Evolutionary conservation across 2,797 vertebrate species (phyloP).

Genomic region (Pangasius sanitwongsei): DNA sequence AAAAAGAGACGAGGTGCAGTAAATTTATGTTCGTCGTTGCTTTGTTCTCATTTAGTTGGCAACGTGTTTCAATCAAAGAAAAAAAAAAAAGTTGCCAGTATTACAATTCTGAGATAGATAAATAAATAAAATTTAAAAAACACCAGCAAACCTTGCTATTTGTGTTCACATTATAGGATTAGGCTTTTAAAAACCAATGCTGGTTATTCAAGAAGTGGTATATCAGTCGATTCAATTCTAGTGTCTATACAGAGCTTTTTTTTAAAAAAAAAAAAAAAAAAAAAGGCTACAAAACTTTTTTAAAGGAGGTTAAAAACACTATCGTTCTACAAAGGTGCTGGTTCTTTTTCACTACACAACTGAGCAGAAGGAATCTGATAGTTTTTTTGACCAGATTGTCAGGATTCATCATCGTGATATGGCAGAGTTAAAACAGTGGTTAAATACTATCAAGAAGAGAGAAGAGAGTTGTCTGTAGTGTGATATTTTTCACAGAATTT

Average conservation of each 20-base stretch:
- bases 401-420: neutral
- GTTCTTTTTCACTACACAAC: neutral
- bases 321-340: conserved; percentile 7
- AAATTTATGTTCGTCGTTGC: neutral
- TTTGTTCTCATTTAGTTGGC: neutral
- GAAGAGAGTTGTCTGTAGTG: conserved; percentile 33
- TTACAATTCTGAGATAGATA: conserved; percentile 34
- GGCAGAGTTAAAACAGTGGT: conserved; percentile 36
- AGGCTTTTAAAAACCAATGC: neutral
- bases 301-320: neutral
- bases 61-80: neutral
- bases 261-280: neutral
- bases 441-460: conserved; percentile 28
- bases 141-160: neutral
- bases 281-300: neutral
- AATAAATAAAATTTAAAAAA: conserved; percentile 25
- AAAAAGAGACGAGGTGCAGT: neutral
- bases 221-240: neutral
- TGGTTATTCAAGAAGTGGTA: conserved; percentile 17
- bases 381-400: neutral
- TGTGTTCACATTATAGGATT: conserved; percentile 44
- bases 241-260: neutral
- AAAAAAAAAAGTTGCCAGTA: neutral
- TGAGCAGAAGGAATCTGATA: neutral
- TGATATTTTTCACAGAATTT: conserved; percentile 47